Evolutionary conservation across 2,113 vertebrate genomes (phyloP).

Genomic region (Azemiops feae): DNA sequence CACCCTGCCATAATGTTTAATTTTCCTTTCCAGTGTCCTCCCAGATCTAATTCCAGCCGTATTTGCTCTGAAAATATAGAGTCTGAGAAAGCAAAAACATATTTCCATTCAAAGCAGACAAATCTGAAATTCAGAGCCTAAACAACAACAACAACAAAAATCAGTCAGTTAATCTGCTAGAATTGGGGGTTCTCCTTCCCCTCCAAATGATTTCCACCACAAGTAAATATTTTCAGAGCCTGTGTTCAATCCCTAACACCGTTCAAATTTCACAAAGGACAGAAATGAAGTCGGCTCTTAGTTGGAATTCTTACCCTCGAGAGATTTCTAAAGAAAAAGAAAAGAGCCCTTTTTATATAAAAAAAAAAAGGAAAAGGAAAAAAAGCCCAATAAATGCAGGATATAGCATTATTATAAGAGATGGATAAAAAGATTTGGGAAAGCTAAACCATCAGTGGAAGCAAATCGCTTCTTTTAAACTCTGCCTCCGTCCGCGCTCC

Average conservation of each 20-base stretch:
- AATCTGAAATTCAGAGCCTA: background rate
- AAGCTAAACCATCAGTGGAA: constrained; percentile 45
- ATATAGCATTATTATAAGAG: constrained; percentile 29
- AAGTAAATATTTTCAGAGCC: constrained; percentile 6
- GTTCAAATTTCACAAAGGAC: constrained; percentile 31
- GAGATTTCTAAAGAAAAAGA: constrained; percentile 19
- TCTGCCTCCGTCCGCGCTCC: constrained; percentile 23
- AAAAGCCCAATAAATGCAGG: constrained; percentile 25
- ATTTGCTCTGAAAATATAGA: background rate
- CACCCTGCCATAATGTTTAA: background rate
- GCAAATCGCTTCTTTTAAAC: constrained; percentile 62
- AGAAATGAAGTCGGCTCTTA: constrained; percentile 8
- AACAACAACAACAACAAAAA: background rate
- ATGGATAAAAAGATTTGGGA: constrained; percentile 53
- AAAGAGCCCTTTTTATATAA: constrained; percentile 2
- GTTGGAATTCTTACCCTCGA: background rate
- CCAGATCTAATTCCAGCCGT: background rate
- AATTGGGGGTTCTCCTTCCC: background rate
- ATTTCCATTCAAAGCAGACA: background rate
- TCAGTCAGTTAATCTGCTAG: background rate
- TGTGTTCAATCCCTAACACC: constrained; percentile 16
- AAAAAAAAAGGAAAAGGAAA: constrained; percentile 31
- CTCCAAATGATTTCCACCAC: constrained; percentile 12
- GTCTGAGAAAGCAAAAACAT: background rate
- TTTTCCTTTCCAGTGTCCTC: background rate